Percentiles rank a stretch among this genome's conserved stretches.
Evolutionary conservation across 2,888 invertebrate species (phyloP).

Genomic region (Drosophila vallismaia): DNA sequence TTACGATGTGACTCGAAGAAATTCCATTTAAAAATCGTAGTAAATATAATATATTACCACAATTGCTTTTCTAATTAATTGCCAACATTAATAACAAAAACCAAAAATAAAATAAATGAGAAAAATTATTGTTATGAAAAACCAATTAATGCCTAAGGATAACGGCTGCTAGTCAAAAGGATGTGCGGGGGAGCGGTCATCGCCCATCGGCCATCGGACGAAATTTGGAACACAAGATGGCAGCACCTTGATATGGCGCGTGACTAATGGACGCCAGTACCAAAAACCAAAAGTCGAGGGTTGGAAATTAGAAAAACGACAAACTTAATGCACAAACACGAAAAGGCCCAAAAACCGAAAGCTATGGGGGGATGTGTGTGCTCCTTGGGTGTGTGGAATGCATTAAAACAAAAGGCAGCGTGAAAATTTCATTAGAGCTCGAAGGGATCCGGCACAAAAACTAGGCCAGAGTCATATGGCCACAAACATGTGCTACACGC

Average conservation of each 20-base stretch:
- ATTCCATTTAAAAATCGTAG: too few species aligned
- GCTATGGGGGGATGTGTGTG: conserved; percentile 1
- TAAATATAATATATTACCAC: too few species aligned
- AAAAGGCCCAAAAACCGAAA: conserved; percentile 24
- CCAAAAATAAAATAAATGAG: conserved; percentile 29
- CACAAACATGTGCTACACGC: conserved; percentile 71
- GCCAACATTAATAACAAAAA: conserved; percentile 46
- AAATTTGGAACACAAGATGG: conserved; percentile 60
- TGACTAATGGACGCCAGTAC: conserved; percentile 64
- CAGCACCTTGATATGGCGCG: conserved; percentile 71
- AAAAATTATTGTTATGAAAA: conserved; percentile 53
- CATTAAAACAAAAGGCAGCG: conserved; percentile 68
- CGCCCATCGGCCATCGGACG: conserved; percentile 40
- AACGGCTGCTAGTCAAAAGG: conserved; percentile 7
- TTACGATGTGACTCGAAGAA: too few species aligned
- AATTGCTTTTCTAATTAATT: conserved; percentile 26
- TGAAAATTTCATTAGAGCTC: conserved; percentile 66
- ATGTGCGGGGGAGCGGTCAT: conserved; percentile 50
- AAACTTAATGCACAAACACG: conserved; percentile 58
- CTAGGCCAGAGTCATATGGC: conserved; percentile 54
- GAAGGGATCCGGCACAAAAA: conserved; percentile 20
- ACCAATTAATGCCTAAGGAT: conserved; percentile 53
- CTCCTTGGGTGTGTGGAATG: conserved; percentile 49
- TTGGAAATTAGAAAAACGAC: conserved; percentile 56
- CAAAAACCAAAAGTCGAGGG: conserved; percentile 42